Conservation (phyloP, 2,113 vertebrate species). For the Phocoena sinus region DNA sequence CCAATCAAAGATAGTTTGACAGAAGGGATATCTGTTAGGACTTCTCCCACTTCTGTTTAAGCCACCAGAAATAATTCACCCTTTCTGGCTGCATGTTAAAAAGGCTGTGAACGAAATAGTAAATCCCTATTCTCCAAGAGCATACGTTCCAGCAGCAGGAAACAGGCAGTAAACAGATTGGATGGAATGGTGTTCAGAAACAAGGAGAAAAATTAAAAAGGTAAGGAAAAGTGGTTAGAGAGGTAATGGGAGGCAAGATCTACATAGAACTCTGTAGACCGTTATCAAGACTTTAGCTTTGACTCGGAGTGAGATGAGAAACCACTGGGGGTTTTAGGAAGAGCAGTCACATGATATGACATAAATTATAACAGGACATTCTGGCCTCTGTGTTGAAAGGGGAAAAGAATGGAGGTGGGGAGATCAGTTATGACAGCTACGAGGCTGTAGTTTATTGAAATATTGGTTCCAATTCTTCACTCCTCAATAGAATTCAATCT, state of each 20-base stretch:
- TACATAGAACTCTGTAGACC: not conserved
- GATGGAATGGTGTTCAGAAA: not conserved
- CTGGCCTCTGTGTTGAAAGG: not conserved
- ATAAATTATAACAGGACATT: not conserved
- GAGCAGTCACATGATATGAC: not conserved
- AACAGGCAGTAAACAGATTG: not conserved
- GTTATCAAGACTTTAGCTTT: not conserved
- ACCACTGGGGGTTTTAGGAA: not conserved
- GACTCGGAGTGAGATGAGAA: not conserved
- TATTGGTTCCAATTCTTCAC: not conserved
- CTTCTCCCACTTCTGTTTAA: not conserved
- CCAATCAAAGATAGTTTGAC: not conserved
- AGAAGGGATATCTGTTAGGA: not conserved
- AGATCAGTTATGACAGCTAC: not conserved
- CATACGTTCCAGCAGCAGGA: not conserved
- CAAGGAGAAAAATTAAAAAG: not conserved
- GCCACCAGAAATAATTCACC: not conserved
- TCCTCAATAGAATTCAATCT: not conserved
- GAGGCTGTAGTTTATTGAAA: not conserved
- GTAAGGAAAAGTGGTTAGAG: not conserved
- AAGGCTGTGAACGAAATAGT: not conserved
- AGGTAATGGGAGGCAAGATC: not conserved
- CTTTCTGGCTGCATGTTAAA: not conserved
- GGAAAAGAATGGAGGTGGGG: not conserved
- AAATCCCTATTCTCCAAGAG: not conserved